These are phyloP conservation scores for Hanleya hanleyi DNA, from an alignment of 2,888 invertebrate species.

Conservation along the genomic window DNA sequence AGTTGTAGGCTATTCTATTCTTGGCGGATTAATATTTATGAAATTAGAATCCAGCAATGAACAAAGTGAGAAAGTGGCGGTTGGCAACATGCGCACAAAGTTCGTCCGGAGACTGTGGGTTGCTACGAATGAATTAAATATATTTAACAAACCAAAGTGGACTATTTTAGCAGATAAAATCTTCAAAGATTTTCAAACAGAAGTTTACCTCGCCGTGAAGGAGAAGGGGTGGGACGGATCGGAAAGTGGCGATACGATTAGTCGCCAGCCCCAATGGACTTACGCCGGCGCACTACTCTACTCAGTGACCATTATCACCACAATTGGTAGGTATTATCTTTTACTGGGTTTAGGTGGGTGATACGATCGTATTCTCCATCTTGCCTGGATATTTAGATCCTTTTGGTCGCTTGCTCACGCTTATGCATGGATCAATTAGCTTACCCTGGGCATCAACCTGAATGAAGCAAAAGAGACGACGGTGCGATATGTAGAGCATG, in stretches of 20 bases:
- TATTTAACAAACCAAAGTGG: slow-evolving; percentile 89
- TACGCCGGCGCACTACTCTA: slow-evolving; percentile 89
- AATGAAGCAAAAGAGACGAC: too few species aligned
- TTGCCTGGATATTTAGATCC: too few species aligned
- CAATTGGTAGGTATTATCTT: slow-evolving; percentile 82
- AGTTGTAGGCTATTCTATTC: slow-evolving; percentile 90
- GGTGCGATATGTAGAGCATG: too few species aligned
- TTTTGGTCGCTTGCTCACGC: too few species aligned
- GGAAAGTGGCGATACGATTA: slow-evolving; percentile 69
- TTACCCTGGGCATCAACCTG: too few species aligned
- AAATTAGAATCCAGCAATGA: slow-evolving; percentile 78
- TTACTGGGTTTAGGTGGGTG: too few species aligned
- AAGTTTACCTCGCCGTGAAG: slow-evolving; percentile 84
- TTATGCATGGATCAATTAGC: too few species aligned
- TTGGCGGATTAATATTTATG: slow-evolving; percentile 93
- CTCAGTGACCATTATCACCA: slow-evolving; percentile 90
- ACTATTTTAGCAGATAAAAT: slow-evolving; percentile 88
- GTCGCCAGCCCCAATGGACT: slow-evolving; percentile 83
- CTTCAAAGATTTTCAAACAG: slow-evolving; percentile 85
- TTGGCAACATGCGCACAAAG: slow-evolving; percentile 35
- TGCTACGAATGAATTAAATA: slow-evolving; percentile 88
- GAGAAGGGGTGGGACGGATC: slow-evolving; percentile 85
- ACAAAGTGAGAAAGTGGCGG: slow-evolving; percentile 41
- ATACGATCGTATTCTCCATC: too few species aligned
- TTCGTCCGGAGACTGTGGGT: slow-evolving; percentile 81